A percentile compares a stretch with the other conserved stretches of the same genome.
Evolutionary conservation across 2,113 vertebrate genomes (phyloP).

Genomic region (Oreotragus oreotragus): DNA sequence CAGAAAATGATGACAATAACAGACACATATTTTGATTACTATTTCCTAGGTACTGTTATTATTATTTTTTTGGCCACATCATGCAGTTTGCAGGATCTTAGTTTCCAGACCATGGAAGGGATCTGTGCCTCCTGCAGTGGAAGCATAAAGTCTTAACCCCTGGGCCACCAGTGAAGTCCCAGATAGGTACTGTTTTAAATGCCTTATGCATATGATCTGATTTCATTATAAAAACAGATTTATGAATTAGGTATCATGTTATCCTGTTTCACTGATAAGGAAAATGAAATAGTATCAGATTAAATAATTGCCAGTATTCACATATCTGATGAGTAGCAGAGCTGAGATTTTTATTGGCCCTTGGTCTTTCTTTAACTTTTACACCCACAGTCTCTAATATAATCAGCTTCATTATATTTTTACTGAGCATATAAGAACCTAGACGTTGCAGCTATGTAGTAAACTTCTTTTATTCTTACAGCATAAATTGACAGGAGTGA

Average conservation of each 20-base stretch:
- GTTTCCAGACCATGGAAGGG: neutral
- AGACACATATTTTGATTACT: neutral
- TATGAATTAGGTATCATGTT: neutral
- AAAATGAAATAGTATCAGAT: neutral
- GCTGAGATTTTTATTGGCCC: neutral
- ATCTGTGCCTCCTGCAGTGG: neutral
- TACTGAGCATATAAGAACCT: neutral
- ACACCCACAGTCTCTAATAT: neutral
- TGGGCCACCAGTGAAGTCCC: neutral
- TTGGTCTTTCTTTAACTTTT: neutral
- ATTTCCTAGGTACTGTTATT: neutral
- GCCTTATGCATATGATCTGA: neutral
- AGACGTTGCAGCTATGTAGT: neutral
- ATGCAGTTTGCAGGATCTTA: neutral
- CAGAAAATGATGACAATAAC: neutral
- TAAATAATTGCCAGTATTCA: neutral
- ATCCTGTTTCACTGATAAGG: neutral
- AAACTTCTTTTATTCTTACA: neutral
- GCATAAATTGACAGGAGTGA: neutral
- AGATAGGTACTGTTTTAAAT: neutral
- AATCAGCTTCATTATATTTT: neutral
- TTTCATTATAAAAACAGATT: neutral
- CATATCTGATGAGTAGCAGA: neutral
- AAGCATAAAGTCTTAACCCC: neutral
- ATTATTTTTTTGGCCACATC: neutral